Conservation (phyloP, 2,888 invertebrate genomes). For the Microdon myrmicae region DNA sequence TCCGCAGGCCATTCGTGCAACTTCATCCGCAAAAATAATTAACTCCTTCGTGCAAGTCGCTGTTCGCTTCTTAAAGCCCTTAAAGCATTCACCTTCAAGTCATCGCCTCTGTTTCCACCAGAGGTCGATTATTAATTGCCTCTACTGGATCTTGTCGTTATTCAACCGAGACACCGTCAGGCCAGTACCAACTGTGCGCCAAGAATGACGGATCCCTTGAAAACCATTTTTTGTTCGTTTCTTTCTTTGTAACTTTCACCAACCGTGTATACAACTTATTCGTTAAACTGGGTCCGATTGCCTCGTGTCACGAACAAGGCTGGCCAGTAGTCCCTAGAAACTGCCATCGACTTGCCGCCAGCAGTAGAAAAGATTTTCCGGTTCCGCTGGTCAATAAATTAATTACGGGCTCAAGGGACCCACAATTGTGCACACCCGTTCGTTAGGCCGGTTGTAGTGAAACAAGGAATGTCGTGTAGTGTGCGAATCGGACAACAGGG, state of each 20-base stretch:
- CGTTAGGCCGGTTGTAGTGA: too few relatives aligned
- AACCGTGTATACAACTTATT: slow-evolving; percentile 42
- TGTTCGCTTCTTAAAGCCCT: slow-evolving; percentile 2
- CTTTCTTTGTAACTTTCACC: slow-evolving; percentile 36
- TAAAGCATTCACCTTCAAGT: neutral
- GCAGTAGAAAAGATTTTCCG: too few relatives aligned
- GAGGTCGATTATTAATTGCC: slow-evolving; percentile 43
- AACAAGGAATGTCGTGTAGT: too few relatives aligned
- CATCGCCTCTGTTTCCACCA: slow-evolving; percentile 9
- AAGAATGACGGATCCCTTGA: slow-evolving; percentile 36
- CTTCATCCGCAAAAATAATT: slow-evolving; percentile 19
- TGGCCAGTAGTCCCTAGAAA: too few relatives aligned
- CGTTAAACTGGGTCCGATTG: slow-evolving; percentile 19
- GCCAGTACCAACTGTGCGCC: slow-evolving; percentile 16
- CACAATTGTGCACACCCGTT: too few relatives aligned
- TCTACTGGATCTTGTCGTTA: slow-evolving; percentile 24
- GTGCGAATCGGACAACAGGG: too few relatives aligned
- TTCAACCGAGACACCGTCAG: slow-evolving; percentile 20
- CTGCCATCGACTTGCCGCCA: too few relatives aligned
- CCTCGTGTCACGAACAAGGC: neutral
- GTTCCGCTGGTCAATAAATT: too few relatives aligned
- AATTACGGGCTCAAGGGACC: too few relatives aligned
- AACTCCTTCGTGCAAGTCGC: slow-evolving; percentile 23
- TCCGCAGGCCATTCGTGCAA: slow-evolving; percentile 9
- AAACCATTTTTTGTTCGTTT: slow-evolving; percentile 13